Base-by-base conservation (phyloP, 2,888 invertebrate species). In the Harpalus rufipes region DNA sequence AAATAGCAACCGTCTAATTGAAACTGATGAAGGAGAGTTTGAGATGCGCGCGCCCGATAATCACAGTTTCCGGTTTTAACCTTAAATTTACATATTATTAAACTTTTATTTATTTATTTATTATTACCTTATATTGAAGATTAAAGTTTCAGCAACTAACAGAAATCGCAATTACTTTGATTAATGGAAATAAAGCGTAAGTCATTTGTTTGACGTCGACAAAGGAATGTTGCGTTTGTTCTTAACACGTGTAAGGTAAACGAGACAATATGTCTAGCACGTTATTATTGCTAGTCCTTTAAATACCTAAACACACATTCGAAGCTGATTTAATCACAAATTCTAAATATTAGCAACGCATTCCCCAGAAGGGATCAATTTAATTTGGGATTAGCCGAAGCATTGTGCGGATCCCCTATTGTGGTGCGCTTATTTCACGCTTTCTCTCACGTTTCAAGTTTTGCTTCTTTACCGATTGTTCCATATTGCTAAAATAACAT, bases 291-390 rank as follows among this genome's bases (percentile, higher is more conserved):
- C 21, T 12, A 51, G 76, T 44, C 76, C 76, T 76, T 76, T 76
- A 76, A 76, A 76, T 18, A 51, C 76, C 76, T 76, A 76, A 76
- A 76, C 10, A 76, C 76, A 76, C 76, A 76, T 51, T 76, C 12
- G 44, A 16, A 51, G 76, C 76, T 56, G 76, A 76, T 76, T 76
- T 76, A 76, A 76, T 76, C 76, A 76, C 44, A 76, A 76, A 76
- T 61, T 61, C 80, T 61, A 80, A 80, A 80, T 80, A 80, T 61
- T 61, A 59, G 39, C 61, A 58, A 14, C 59, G 41, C 18, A 41
- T 80, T 61, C 80, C 79, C 61, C 58, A 80, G 39, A 21, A 65
- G 65, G 81, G 65, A 81, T 81, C 51, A 51, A 81, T 65, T 81
- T 65, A 81, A 81, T 81, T 81, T 81, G 65, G 63, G 51, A 81